Evolutionary conservation across 1,140 invertebrate species (phyloP), one percentile per base, ranked within the genome.

Genomic region (Bradysia coprophila): DNA sequence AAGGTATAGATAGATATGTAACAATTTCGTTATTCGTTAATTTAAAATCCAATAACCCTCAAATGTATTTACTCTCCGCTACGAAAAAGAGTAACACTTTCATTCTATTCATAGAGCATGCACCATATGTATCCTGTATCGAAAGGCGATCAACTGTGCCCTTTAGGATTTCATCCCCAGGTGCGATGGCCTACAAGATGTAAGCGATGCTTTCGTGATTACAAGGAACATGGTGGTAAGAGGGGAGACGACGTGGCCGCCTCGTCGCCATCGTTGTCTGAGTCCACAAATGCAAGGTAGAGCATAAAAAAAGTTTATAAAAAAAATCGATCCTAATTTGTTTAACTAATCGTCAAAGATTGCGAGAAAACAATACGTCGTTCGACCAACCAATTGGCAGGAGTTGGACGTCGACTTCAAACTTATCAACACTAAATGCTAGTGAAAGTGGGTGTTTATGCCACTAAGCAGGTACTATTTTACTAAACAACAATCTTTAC

Each of bases 191-290:
- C 88, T 13, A 92, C 86, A 32, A 69, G 86, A 48, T 92, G 88
- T 65, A 91, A 91, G 66, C 67, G 87, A 48, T 93, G 88, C 62
- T 92, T 91, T 68, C 79, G 87, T 70, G 87, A 90, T 56, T 91
- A 90, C 62, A 90, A 89, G 61, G 85, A 91, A 53, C 85, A 89
- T 63, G 80, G 79, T 13, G 74, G 73, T 32, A 72, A 74, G 54
- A 71, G 73, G 53, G 68, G 76, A 40, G 65, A 68, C 46, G 76
- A 83, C 51, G 79, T 81, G 46, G 69, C 75, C 34, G 79, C 81
- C 33, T 71, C 74, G 22, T 85, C 83, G 24, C 81, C 82, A 9
- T 78, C 69, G 60, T 66, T 86, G 36, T 72, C 74, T 31, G 74
- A 69, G 66, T 69, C 73, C 49, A 65, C 69, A 38, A 59, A 61